A percentile compares a stretch with the other conserved stretches of the same genome.
phyloP scores from a whole-genome alignment of 2,888 invertebrate species.

The Brachypalpus laphriformis region DNA sequence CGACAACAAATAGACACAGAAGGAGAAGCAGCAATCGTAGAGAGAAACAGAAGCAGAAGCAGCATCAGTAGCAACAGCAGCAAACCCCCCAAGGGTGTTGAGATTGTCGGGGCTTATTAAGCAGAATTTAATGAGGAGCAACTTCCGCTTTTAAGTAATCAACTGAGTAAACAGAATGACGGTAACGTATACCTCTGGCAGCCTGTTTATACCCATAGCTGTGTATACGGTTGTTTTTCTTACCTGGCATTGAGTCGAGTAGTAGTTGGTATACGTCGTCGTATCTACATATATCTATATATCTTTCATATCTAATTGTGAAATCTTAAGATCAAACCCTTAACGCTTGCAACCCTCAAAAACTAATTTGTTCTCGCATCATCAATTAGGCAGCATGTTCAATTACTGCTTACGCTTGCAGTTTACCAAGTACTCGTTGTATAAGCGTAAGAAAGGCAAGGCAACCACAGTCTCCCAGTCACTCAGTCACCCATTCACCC shows the following conservation, averaged over 20 bases:
- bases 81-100: constrained; percentile 23
- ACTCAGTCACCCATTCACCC: neutral
- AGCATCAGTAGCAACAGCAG: neutral
- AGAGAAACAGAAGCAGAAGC: constrained; percentile 16
- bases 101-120: constrained; percentile 70
- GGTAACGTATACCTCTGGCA: constrained; percentile 26
- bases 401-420: constrained; percentile 69
- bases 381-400: constrained; percentile 71
- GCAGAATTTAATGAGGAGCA: constrained; percentile 72
- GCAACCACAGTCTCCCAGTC: neutral
- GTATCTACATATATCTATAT: neutral
- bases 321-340: constrained; percentile 64
- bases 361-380: constrained; percentile 70
- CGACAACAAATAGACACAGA: constrained; percentile 58
- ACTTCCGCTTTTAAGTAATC: constrained; percentile 70
- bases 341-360: constrained; percentile 50
- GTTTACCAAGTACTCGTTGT: constrained; percentile 36
- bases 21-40: constrained; percentile 7
- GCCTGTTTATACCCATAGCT: constrained; percentile 24
- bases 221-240: constrained; percentile 8
- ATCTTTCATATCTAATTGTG: constrained; percentile 54
- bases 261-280: neutral
- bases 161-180: constrained; percentile 67
- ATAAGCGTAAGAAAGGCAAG: neutral
- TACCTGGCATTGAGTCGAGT: constrained; percentile 54